Percentiles rank a stretch among this genome's conserved stretches.
Conservation (phyloP, 2,113 vertebrate species). For the Lagopus leucura region DNA sequence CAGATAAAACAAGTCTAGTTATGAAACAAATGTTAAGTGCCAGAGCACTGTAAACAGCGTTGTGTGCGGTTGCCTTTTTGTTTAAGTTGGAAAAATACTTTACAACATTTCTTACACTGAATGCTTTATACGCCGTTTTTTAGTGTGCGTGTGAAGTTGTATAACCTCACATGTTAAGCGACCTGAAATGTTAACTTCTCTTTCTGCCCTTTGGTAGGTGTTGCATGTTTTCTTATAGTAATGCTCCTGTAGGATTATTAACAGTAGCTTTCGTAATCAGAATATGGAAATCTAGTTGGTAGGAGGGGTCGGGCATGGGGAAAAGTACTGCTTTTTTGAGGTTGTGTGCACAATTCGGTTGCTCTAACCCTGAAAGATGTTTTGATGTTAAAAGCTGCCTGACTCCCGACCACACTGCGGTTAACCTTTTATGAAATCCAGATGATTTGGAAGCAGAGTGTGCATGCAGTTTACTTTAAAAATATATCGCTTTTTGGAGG, state of each 20-base stretch:
- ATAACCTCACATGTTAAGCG: background rate
- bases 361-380: conserved; percentile 60
- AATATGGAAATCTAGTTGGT: background rate
- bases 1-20: background rate
- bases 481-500: conserved; percentile 62
- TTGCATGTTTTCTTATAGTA: background rate
- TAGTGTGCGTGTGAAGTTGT: background rate
- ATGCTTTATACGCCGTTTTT: background rate
- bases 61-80: background rate
- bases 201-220: background rate
- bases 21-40: conserved; percentile 18
- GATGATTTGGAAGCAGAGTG: conserved; percentile 74
- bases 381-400: conserved; percentile 71
- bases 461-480: conserved; percentile 65
- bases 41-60: conserved; percentile 1
- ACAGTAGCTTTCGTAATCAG: background rate
- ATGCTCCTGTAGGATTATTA: background rate
- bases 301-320: conserved; percentile 6
- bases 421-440: conserved; percentile 78
- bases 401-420: conserved; percentile 67
- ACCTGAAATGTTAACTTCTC: background rate
- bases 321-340: conserved; percentile 28
- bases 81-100: background rate
- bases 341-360: conserved; percentile 40
- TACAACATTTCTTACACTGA: background rate